Conservation (phyloP, 2,113 vertebrate genomes). For the Megaptera novaeangliae region DNA sequence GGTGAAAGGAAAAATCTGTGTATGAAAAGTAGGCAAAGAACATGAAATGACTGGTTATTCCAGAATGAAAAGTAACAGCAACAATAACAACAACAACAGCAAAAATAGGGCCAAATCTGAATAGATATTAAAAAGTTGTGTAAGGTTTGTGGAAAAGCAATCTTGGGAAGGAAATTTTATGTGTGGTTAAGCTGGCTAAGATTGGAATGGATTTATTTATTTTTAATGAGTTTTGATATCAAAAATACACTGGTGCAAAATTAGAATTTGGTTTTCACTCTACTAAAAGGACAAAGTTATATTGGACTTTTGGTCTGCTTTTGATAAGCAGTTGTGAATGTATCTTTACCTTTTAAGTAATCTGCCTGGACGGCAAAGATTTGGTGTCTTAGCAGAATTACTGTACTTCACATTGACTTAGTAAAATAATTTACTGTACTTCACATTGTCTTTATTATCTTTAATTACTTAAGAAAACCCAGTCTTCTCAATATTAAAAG, state of each 20-base stretch:
- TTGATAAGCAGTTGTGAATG: background rate
- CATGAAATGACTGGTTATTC: background rate
- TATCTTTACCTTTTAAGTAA: background rate
- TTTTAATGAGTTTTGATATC: background rate
- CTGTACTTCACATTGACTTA: background rate
- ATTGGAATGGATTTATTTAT: background rate
- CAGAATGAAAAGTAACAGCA: background rate
- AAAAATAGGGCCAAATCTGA: background rate
- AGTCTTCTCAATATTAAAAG: background rate
- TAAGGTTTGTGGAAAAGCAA: background rate
- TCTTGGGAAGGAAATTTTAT: background rate
- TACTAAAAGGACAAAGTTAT: background rate
- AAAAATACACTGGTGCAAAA: background rate
- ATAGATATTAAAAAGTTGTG: background rate
- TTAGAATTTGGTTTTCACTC: background rate
- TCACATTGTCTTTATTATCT: background rate
- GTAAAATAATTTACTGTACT: background rate
- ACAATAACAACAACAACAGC: background rate
- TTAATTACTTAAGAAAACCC: background rate
- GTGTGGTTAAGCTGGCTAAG: background rate
- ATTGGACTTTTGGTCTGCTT: background rate
- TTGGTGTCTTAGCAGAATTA: background rate
- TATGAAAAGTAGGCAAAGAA: background rate
- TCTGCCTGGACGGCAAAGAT: background rate
- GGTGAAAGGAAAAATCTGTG: background rate